Evolutionary conservation across 2,797 vertebrate species (phyloP), one percentile per base, ranked within the genome.

Genomic region (Nannoperca obscura): DNA sequence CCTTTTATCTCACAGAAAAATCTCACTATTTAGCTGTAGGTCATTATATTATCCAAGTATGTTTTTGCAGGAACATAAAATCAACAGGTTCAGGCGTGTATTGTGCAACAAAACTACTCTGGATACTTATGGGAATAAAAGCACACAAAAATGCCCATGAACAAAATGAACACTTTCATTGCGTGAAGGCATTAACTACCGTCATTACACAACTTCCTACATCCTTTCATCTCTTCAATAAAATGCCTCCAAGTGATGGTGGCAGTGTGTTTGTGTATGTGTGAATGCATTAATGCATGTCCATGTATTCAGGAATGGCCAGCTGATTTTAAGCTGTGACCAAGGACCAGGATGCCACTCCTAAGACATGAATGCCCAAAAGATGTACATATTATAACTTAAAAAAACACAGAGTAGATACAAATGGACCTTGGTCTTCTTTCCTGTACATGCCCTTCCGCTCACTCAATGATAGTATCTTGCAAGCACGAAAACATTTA

Each of bases 401-500:
- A 20, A 63, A 11, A 62, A 34, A 42, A 62, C 15, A 22, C 15
- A 66, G 57, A n/a, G 6, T 6, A 50, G 63, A 83, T 40, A 40
- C 52, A 71, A 46, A 30, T 62, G 55, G 55, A 49, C 49, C 12
- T 55, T 15, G 2, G 19, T 69, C 36, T 54, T 49, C 14, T 72
- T 71, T 49, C 9, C 76, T 15, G 11, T 50, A 32, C 57, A 2
- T 30, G 46, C n/a, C 58, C 40, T 81, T 72, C 66, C 66, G 38
- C 52, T 38, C 59, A 75, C 8, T 80, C 34, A 70, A 46, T 73
- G 59, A 80, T 72, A 75, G 72, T 71, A 73, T 60, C 36, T 46
- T 70, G 40, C 66, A 34, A 66, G 70, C 71, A 79, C 70, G 79
- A 27, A 27, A 27, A 27, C 73, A 81, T 78, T 71, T 58, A 83